These are phyloP conservation scores for Rotaria magnacalcarata DNA, from an alignment of 2,888 invertebrate species.

Conservation along the genomic window DNA sequence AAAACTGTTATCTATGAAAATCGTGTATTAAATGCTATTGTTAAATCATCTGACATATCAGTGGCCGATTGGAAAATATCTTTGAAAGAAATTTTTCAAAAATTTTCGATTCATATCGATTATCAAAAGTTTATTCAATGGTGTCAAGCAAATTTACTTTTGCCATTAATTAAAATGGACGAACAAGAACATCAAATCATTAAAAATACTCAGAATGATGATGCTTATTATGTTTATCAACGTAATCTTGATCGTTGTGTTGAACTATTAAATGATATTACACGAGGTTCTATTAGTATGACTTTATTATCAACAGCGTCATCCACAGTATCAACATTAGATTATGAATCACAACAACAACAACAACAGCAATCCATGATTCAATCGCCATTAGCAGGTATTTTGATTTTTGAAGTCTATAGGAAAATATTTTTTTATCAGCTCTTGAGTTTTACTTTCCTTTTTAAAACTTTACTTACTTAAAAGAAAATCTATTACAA, in stretches of 20 bases:
- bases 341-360: not conserved
- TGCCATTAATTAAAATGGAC: not conserved
- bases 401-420: not conserved
- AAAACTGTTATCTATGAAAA: not conserved
- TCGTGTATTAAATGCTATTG: not conserved
- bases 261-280: not conserved
- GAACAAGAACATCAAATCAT: not conserved
- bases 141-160: not conserved
- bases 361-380: not conserved
- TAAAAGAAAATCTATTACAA: too few species aligned
- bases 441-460: not conserved
- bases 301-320: not conserved
- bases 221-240: constrained; percentile 7
- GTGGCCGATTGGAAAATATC: not conserved
- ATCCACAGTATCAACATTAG: not conserved
- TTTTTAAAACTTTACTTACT: too few species aligned
- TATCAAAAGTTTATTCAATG: not conserved
- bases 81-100: not conserved
- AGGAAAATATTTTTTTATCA: not conserved
- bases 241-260: not conserved
- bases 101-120: not conserved
- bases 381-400: not conserved
- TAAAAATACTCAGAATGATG: not conserved
- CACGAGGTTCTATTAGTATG: not conserved
- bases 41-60: not conserved